Conservation (phyloP, 2,888 invertebrate genomes). For the Hoplodrina ambigua region DNA sequence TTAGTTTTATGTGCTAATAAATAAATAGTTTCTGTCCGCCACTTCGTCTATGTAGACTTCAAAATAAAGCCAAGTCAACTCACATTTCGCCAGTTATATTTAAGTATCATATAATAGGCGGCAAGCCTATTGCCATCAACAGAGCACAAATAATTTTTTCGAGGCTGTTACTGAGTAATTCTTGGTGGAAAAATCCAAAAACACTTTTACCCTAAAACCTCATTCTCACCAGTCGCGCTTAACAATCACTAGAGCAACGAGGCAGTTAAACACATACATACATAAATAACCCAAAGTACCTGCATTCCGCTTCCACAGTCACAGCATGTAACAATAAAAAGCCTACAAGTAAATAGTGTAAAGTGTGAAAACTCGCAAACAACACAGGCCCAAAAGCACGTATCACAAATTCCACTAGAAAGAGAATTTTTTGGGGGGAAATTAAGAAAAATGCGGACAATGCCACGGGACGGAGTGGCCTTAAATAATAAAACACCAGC, state of each 20-base stretch:
- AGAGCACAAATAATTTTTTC: too few relatives aligned
- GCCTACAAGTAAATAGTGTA: conserved; percentile 28
- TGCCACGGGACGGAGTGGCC: conserved; percentile 59
- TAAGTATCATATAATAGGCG: too few relatives aligned
- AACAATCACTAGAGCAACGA: too few relatives aligned
- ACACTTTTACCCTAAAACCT: too few relatives aligned
- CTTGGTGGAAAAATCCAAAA: too few relatives aligned
- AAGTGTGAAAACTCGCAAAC: conserved; percentile 45
- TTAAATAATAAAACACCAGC: conserved; percentile 73
- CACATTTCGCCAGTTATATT: too few relatives aligned
- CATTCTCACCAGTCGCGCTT: too few relatives aligned
- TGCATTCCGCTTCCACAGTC: conserved; percentile 7
- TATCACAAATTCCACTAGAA: conserved; percentile 48
- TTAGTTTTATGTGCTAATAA: not conserved
- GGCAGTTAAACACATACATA: not conserved
- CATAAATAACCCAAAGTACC: not conserved
- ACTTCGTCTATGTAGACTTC: too few relatives aligned
- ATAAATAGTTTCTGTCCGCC: not conserved
- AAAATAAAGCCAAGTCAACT: not conserved
- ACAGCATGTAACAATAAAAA: conserved; percentile 33
- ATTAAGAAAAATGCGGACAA: conserved; percentile 66
- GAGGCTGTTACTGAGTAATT: too few relatives aligned
- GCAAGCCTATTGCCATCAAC: too few relatives aligned
- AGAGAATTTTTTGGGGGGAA: conserved; percentile 52
- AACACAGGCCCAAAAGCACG: conserved; percentile 30